Base-by-base conservation (phyloP, 2,888 invertebrate species). In the Chymomyza amoena region DNA sequence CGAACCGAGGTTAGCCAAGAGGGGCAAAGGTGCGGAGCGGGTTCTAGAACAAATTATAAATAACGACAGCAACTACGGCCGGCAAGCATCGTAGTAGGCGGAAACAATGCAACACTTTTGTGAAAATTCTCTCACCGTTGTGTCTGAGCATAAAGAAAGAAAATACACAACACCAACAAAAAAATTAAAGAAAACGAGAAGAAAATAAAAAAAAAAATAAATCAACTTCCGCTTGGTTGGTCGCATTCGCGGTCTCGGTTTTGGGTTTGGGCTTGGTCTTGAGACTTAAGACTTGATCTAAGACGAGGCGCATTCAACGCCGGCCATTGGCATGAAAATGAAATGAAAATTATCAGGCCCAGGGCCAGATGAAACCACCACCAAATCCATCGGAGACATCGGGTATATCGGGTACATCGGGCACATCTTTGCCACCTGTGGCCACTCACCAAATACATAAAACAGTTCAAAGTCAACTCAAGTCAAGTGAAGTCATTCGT, bases 171-270 rank as follows among this genome's bases (percentile, higher is more conserved):
- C 16, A 18, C 45, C 54, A 64, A 36, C 56, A 32, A 18, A 32
- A 63, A 62, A n/a, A n/a, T 20, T 28, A 63, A 66, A 78, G 72
- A 61, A 70, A 54, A 56, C 45, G 6, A 36, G 36, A 18, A 62
- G 63, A 45, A 54, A 61, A 16, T 36, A 18, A 45, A 82, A 81
- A 16, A 32, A 16, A 51, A 84, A 80, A 90, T 90, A 89, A 90
- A 89, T 90, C 86, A 89, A 90, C 89, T 89, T 90, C 90, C 89
- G 89, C 90, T 89, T 89, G 79, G 83, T 68, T 89, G 87, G 70
- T 64, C 80, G 78, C 72, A 61, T 68, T 68, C 69, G 51, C 57
- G 62, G 60, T 18, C 50, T 51, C 51, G 7, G 28, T 20, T 36
- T 32, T 7, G 1, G 36, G 13, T 10, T 9, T 61, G 18, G 45